These are phyloP conservation scores for Euwallacea fornicatus DNA, from an alignment of 1,140 invertebrate species.

Conservation along the genomic window DNA sequence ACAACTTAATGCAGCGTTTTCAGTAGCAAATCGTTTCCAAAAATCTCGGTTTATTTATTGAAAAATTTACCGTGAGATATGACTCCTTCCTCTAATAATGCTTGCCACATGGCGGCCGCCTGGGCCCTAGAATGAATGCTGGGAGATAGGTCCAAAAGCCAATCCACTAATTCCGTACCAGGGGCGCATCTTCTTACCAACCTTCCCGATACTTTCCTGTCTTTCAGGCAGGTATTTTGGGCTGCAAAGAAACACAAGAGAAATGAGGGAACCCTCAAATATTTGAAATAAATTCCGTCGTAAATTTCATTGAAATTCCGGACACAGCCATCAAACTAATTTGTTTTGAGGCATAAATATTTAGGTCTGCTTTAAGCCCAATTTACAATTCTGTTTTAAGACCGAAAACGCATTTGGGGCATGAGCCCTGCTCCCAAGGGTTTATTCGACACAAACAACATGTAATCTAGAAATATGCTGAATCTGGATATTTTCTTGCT, in stretches of 20 bases:
- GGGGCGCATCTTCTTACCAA: slow-evolving; percentile 62
- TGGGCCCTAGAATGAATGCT: slow-evolving; percentile 67
- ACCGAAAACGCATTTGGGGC: slow-evolving; percentile 9
- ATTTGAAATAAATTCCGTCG: too few species aligned
- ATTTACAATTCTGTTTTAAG: slow-evolving; percentile 11
- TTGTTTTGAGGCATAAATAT: slow-evolving; percentile 4
- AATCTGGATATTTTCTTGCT: slow-evolving; percentile 2
- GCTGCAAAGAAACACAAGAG: slow-evolving; percentile 49
- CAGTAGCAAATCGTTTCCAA: neutral
- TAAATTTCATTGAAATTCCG: too few species aligned
- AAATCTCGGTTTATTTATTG: neutral
- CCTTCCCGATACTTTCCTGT: slow-evolving; percentile 61
- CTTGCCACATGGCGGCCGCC: slow-evolving; percentile 82
- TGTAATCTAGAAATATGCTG: slow-evolving; percentile 1
- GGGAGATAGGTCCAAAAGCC: slow-evolving; percentile 64
- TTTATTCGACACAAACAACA: neutral
- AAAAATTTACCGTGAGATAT: slow-evolving; percentile 70
- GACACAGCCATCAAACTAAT: neutral
- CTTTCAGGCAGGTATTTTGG: slow-evolving; percentile 60
- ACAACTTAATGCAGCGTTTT: neutral
- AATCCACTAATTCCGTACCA: slow-evolving; percentile 76
- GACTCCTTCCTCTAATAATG: slow-evolving; percentile 79
- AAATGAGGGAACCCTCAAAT: neutral
- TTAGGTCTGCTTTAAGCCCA: slow-evolving; percentile 10
- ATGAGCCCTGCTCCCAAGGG: neutral